Conservation (phyloP, 1,140 invertebrate genomes). For the Drosophila subpulchrella region DNA sequence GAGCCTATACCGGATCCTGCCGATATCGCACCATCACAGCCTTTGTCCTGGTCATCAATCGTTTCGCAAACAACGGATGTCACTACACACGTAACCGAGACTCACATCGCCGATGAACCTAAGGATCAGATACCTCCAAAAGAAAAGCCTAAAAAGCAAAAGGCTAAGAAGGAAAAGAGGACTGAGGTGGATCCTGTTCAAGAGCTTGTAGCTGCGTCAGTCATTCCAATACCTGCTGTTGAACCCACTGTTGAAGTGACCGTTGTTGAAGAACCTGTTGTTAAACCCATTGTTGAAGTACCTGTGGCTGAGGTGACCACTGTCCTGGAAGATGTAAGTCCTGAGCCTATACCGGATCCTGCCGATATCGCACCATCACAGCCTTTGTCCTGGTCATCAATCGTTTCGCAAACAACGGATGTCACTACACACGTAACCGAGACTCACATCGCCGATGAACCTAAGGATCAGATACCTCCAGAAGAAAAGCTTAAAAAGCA, state of each 20-base stretch:
- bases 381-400: background rate
- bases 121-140: background rate
- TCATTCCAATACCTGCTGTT: no score
- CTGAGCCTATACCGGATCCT: background rate
- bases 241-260: no score
- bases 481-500: no score
- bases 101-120: background rate
- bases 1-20: background rate
- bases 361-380: background rate
- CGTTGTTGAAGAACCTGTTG: background rate
- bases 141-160: no score
- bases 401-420: background rate
- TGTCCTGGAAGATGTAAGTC: background rate
- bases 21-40: background rate
- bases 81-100: background rate
- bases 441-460: background rate
- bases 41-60: background rate
- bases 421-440: background rate
- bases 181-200: no score
- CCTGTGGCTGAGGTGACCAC: background rate
- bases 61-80: conserved; percentile 2
- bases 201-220: no score
- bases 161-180: no score
- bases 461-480: background rate
- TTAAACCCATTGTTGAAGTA: background rate